Evolutionary conservation across 2,888 invertebrate species (phyloP).

Genomic region (Dermolepida albohirtum): DNA sequence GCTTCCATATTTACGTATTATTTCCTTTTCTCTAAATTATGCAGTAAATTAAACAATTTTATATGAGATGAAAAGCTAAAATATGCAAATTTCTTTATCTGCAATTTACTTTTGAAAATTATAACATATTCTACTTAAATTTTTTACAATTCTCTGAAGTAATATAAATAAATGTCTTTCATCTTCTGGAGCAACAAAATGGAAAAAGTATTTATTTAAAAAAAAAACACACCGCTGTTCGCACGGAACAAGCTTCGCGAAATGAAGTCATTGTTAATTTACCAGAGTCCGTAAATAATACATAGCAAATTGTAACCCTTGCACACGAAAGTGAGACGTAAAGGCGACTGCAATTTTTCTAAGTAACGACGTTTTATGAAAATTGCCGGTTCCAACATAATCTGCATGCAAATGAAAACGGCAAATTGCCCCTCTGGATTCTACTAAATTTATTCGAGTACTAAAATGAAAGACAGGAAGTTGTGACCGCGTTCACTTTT

Average conservation of each 20-base stretch:
- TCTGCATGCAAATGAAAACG: constrained; percentile 22
- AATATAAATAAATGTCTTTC: neutral
- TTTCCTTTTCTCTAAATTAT: no score
- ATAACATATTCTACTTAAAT: no score
- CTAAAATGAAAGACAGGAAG: no score
- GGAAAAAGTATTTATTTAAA: constrained; percentile 1
- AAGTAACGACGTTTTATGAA: constrained; percentile 19
- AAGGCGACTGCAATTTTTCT: constrained; percentile 13
- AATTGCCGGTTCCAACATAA: constrained; percentile 4
- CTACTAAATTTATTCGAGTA: neutral
- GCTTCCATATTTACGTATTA: no score
- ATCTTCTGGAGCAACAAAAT: neutral
- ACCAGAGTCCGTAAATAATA: constrained; percentile 11
- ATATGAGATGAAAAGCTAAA: no score
- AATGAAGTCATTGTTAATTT: constrained; percentile 26
- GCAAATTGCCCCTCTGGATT: constrained; percentile 1
- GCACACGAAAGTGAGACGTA: neutral
- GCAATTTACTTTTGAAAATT: no score
- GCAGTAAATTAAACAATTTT: no score
- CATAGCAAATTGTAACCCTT: neutral
- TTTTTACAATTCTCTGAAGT: neutral
- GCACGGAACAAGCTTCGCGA: constrained; percentile 1
- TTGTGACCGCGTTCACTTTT: no score
- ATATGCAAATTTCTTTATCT: no score
- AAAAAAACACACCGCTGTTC: neutral